Base-by-base conservation (phyloP, 64 coral and sea anemone genomes). In the Platygyra sinensis region DNA sequence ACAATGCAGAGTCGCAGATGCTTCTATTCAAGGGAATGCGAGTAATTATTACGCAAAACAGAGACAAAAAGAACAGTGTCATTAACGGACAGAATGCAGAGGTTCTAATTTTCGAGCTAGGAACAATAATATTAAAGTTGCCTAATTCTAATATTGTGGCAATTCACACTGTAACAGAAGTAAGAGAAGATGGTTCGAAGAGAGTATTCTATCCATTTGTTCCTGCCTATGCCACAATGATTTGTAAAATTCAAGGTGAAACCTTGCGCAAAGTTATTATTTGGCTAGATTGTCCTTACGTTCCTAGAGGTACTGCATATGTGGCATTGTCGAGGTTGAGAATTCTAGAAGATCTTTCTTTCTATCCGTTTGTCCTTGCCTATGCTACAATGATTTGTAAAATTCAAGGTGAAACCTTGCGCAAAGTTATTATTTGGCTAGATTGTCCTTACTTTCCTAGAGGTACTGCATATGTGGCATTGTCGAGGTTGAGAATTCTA, bases 161-260 rank as follows among this genome's bases (percentile, higher is more conserved):
- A 15, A 3, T 76, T 46, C 25, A 27, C 39, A 8, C 11, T 14
- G 20, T 24, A 1, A 24, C 17, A 0, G 0, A 17, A 33, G 0
- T 30, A 2, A 46, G 9, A 30, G 29, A 24, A 30, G 3, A 10
- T 7, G 5, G 5, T 4, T 10, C 33, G 4, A 85, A 67, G 19
- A 85, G 32, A n/a, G 18, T 8, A 1, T 46, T 25, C 27, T 69
- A 67, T 46, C 86, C 86, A 2, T 5, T 88, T 0, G 86, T 62
- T 5, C 73, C 49, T 12, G 72, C 50, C 0, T 88, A 88, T 77
- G 69, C 86, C 0, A 24, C 54, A 20, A 88, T 72, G 1, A 77
- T 88, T 4, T 88, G 86, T 0, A 89, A 89, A 39, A 73, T 73
- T 22, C 87, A 89, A 78, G 87, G 87, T 1, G 73, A 77, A 31